Conservation (phyloP, 1,140 invertebrate species). For the Paralvinella palmiformis region DNA sequence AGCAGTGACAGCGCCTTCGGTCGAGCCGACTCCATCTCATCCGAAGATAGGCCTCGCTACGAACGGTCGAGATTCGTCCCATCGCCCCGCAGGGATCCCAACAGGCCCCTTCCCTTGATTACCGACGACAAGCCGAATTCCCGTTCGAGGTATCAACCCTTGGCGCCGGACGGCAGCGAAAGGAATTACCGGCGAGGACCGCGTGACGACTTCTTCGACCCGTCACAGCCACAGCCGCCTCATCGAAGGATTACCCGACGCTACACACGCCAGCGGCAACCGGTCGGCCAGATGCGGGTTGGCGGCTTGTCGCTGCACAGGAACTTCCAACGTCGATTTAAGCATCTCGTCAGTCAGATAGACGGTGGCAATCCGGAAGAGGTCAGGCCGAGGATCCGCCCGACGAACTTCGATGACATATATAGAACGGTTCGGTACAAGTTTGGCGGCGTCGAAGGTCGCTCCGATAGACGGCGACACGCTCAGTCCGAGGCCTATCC, state of each 20-base stretch:
- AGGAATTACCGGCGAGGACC: too few species aligned
- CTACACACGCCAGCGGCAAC: neutral
- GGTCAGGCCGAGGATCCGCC: neutral
- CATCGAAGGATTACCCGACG: neutral
- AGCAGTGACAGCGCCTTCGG: neutral
- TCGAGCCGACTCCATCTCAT: neutral
- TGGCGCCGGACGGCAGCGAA: too few species aligned
- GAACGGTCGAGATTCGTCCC: too few species aligned
- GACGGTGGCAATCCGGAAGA: neutral
- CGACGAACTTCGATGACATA: neutral
- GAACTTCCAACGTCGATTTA: conserved; percentile 7
- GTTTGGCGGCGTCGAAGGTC: too few species aligned
- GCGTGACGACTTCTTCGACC: neutral
- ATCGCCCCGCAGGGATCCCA: too few species aligned
- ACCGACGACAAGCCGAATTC: too few species aligned
- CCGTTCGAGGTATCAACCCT: too few species aligned
- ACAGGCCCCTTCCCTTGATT: too few species aligned
- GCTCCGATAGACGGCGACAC: too few species aligned
- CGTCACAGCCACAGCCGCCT: neutral
- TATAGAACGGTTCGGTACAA: neutral
- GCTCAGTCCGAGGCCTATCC: too few species aligned
- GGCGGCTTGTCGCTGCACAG: neutral
- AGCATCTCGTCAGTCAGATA: too few species aligned
- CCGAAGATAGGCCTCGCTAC: neutral
- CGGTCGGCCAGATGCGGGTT: conserved; percentile 1